Base-by-base conservation (phyloP, 2,888 invertebrate species). In the Hartigia nigra region DNA sequence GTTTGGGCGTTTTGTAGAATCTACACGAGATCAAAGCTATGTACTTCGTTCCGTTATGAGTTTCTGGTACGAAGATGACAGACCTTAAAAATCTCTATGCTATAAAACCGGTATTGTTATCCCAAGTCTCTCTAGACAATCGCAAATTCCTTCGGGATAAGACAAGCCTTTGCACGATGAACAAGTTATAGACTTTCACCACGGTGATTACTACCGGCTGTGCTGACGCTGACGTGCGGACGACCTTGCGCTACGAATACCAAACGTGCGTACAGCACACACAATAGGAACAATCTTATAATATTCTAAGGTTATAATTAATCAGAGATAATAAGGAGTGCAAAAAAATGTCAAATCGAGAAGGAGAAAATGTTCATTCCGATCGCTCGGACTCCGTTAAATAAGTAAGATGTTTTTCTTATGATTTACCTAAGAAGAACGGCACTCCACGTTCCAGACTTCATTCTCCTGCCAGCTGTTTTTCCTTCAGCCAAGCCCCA, bases 231-330 rank as follows among this genome's bases (percentile, higher is more conserved):
- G 83, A 80, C 84, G 83, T 81, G 85, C 84, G 75, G 80, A 75
- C 84, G 86, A 86, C 86, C 86, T 86, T 86, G 86, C 86, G 84
- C 84, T 85, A 84, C 83, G 72, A 77, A 81, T 84, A 81, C 81
- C 79, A 80, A 84, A 82, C 84, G 81, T 79, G 78, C 77, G 76
- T 76, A 82, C 76, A 77, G 81, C 78, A 77, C 77, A 77, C 76
- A 82, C 76, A 77, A 77, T 0, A 23, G 39, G 23, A 55, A 23
- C 23, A 55, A 55, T 55, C 9, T 14, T 55, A 23, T 55, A 55
- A 14, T 14, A 9, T 55, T 23, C 23, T 23, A 23, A 23, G 39
- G 1, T 55, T 5, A 55, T 5, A 23, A 39, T 39, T 39, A 39
- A 55, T 55, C 39, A 9, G 23, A 39, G 39, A 55, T 9, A 2